Conservation (phyloP, 2,888 invertebrate species). For the Glaucopsyche alexis region DNA sequence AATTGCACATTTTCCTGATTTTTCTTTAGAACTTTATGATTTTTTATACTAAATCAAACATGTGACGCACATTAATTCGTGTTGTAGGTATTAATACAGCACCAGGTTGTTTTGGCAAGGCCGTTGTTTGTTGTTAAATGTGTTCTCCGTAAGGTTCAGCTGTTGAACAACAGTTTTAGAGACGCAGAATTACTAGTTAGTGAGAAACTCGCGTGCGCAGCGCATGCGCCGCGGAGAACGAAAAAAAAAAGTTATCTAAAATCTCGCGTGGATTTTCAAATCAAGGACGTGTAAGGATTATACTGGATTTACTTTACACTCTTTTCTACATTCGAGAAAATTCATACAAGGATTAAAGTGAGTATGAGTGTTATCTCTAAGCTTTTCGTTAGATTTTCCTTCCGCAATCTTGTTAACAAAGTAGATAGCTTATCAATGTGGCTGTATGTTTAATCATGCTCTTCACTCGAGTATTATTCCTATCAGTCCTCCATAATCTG, state of each 20-base stretch:
- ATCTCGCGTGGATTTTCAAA: neutral
- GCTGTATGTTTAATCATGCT: constrained; percentile 7
- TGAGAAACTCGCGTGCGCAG: constrained; percentile 67
- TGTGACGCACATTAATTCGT: neutral
- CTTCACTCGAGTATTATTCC: constrained; percentile 6
- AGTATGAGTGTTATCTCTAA: constrained; percentile 21
- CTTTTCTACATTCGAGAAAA: neutral
- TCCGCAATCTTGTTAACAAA: constrained; percentile 21
- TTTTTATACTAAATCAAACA: neutral
- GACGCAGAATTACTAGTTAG: constrained; percentile 44
- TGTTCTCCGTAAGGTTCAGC: constrained; percentile 35
- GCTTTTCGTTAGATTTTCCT: constrained; percentile 10
- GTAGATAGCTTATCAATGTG: constrained; percentile 22
- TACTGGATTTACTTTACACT: neutral
- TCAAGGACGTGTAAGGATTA: neutral
- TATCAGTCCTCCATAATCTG: constrained; percentile 21
- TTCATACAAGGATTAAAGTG: neutral
- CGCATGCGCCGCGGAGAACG: constrained; percentile 57
- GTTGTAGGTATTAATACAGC: neutral
- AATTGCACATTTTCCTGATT: neutral
- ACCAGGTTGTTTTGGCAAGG: constrained; percentile 21
- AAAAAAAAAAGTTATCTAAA: neutral
- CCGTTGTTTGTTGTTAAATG: constrained; percentile 32
- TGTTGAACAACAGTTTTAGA: constrained; percentile 19
- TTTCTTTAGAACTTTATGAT: neutral